These are phyloP conservation scores for Siniperca obscura DNA, from an alignment of 2,797 vertebrate species.

Conservation along the genomic window DNA sequence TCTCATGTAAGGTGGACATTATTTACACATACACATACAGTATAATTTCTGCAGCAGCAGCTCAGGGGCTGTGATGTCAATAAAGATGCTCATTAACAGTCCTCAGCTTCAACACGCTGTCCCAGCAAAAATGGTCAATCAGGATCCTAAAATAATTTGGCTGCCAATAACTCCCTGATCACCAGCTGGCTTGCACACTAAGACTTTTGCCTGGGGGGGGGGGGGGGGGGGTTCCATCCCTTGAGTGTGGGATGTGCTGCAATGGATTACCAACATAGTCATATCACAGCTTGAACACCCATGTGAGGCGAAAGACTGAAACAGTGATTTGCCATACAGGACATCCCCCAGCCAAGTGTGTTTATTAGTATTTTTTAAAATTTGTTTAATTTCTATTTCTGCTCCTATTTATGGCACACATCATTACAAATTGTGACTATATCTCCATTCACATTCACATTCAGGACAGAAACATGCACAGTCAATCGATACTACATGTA, in stretches of 20 bases:
- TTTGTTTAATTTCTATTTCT: conserved; percentile 28
- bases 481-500: conserved; percentile 64
- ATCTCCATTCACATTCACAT: conserved; percentile 47
- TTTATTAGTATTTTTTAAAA: conserved; percentile 43
- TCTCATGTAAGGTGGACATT: conserved; percentile 26
- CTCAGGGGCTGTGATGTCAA: conserved; percentile 54
- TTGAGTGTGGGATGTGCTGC: conserved; percentile 53
- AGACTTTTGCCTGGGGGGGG: conserved; percentile 54
- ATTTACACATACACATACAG: conserved; percentile 44
- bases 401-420: conserved; percentile 2
- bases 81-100: conserved; percentile 67
- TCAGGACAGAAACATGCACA: conserved; percentile 57
- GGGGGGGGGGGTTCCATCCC: conserved; percentile 45
- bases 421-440: conserved; percentile 27
- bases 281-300: conserved; percentile 52
- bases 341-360: conserved; percentile 32
- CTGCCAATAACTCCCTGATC: conserved; percentile 73
- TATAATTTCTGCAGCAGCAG: conserved; percentile 38
- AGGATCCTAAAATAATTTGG: conserved; percentile 70
- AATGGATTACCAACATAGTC: conserved; percentile 52
- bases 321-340: conserved; percentile 51
- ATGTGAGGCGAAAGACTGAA: conserved; percentile 44
- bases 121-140: conserved; percentile 69
- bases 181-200: conserved; percentile 72
- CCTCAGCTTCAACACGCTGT: conserved; percentile 42